Evolutionary conservation across 2,113 vertebrate species (phyloP).

Genomic region (Lepisosteus osseus): DNA sequence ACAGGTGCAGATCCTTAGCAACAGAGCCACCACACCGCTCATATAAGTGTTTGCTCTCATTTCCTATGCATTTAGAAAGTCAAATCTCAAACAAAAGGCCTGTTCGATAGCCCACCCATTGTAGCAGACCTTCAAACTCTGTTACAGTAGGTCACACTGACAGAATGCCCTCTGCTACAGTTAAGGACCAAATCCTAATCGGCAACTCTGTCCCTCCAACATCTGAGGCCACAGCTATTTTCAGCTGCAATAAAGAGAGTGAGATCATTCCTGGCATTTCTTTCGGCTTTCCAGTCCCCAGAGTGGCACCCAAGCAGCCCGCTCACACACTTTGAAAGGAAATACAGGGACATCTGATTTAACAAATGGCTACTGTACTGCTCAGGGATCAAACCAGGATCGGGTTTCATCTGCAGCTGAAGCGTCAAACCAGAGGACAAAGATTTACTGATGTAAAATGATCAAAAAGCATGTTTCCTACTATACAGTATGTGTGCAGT

Average conservation of each 20-base stretch:
- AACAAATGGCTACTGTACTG: slow-evolving; percentile 10
- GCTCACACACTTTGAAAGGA: slow-evolving; percentile 23
- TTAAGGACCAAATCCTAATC: not conserved
- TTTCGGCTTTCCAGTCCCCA: not conserved
- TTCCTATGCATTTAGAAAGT: too few relatives aligned
- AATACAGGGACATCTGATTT: slow-evolving; percentile 21
- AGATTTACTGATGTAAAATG: not conserved
- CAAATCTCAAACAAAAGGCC: too few relatives aligned
- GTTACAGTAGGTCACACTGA: too few relatives aligned
- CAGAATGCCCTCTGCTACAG: not conserved
- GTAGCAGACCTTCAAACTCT: too few relatives aligned
- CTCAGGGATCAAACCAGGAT: not conserved
- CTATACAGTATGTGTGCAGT: too few relatives aligned
- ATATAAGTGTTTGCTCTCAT: too few relatives aligned
- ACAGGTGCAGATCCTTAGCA: too few relatives aligned
- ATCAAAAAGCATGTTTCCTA: too few relatives aligned
- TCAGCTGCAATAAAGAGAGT: not conserved
- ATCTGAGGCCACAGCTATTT: slow-evolving; percentile 23
- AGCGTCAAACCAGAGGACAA: not conserved
- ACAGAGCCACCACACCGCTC: too few relatives aligned
- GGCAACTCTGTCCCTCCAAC: not conserved
- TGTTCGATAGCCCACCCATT: too few relatives aligned
- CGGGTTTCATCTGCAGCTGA: not conserved
- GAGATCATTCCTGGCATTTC: slow-evolving; percentile 12
- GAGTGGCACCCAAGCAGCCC: slow-evolving; percentile 9